Percentiles rank a stretch among this genome's conserved stretches.
Conservation (phyloP, 2,797 vertebrate genomes). For the Eulemur albifrons region DNA sequence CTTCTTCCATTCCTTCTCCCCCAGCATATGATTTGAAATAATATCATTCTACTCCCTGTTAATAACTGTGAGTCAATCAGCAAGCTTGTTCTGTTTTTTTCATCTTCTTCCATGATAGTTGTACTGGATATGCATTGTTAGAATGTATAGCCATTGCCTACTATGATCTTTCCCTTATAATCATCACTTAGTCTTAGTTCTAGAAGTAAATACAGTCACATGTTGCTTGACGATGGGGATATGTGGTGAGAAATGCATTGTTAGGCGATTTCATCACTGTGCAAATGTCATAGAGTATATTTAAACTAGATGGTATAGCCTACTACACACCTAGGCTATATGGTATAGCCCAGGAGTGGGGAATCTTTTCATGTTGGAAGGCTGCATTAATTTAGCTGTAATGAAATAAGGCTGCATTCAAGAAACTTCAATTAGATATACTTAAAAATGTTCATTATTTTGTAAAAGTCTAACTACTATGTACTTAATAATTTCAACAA, state of each 20-base stretch:
- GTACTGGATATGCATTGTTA: neutral
- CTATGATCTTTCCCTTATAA: neutral
- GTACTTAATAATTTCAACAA: no score
- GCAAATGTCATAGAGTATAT: neutral
- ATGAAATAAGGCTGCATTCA: no score
- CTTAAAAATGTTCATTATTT: no score
- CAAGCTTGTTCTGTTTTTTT: neutral
- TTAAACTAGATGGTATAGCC: neutral
- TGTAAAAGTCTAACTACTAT: no score
- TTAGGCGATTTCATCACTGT: neutral
- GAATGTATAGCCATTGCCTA: neutral
- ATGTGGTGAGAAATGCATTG: neutral
- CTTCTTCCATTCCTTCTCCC: neutral
- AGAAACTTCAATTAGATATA: no score
- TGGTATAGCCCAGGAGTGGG: no score
- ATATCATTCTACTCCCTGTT: neutral
- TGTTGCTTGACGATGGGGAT: neutral
- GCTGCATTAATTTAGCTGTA: no score
- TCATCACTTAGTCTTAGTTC: slow-evolving; percentile 4
- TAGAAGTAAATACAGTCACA: neutral
- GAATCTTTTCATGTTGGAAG: no score
- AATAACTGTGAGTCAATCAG: neutral
- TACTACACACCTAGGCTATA: neutral
- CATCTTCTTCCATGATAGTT: neutral
- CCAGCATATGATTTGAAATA: slow-evolving; percentile 17